These are phyloP conservation scores for Progne subis DNA, from an alignment of 2,113 vertebrate species.

Conservation along the genomic window DNA sequence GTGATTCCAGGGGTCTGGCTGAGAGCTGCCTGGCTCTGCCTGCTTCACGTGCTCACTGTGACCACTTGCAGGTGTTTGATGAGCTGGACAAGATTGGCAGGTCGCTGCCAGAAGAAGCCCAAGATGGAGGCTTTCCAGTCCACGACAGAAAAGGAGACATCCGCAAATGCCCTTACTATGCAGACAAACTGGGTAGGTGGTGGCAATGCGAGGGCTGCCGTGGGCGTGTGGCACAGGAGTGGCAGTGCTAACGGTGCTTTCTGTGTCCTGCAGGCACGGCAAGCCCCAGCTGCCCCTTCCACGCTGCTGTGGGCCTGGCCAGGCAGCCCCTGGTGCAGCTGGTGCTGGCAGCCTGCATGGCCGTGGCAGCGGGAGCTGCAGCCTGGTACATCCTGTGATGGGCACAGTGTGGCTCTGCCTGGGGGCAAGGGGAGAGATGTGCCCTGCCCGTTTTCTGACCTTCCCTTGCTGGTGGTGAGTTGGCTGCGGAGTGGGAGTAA, in stretches of 20 bases:
- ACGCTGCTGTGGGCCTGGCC: conserved; percentile 70
- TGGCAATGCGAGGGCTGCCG: fast-evolving
- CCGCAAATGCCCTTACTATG: conserved; percentile 90
- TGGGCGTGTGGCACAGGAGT: fast-evolving
- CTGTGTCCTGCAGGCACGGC: conserved; percentile 65
- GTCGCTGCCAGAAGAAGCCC: conserved; percentile 76
- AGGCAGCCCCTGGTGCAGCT: conserved; percentile 85
- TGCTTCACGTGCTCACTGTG: background rate
- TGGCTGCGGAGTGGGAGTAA: conserved; percentile 40
- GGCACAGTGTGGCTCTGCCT: background rate
- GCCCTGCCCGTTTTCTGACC: background rate
- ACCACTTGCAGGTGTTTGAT: conserved; percentile 83
- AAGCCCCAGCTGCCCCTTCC: conserved; percentile 75
- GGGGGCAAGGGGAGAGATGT: background rate
- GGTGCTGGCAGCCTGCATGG: conserved; percentile 82
- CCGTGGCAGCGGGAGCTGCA: conserved; percentile 79
- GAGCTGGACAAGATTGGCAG: conserved; percentile 88
- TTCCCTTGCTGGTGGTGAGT: background rate
- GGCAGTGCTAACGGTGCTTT: background rate
- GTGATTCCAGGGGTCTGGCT: fast-evolving
- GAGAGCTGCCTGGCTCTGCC: background rate
- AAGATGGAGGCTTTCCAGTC: conserved; percentile 75
- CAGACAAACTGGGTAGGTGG: conserved; percentile 78
- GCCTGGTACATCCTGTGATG: conserved; percentile 93
- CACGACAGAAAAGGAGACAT: conserved; percentile 87